These are phyloP conservation scores for Podarcis lilfordi DNA, from an alignment of 2,797 vertebrate species.

Conservation along the genomic window DNA sequence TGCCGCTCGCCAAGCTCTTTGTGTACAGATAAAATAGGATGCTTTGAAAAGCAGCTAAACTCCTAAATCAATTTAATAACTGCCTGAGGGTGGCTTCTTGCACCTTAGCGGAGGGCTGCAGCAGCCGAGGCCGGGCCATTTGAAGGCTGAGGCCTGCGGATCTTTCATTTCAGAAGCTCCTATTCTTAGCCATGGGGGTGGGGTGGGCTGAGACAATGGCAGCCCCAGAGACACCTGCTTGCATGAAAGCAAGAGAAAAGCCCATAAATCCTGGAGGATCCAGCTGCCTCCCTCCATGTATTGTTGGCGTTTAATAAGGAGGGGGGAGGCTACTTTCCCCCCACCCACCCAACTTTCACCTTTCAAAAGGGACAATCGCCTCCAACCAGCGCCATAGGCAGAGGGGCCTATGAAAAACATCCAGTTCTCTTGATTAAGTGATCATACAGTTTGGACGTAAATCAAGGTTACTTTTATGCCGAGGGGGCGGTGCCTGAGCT, in stretches of 20 bases:
- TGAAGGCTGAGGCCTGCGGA: conserved; percentile 42
- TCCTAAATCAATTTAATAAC: background rate
- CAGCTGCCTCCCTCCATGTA: conserved; percentile 84
- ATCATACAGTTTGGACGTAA: conserved; percentile 56
- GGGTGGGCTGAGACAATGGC: conserved; percentile 81
- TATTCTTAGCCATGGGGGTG: conserved; percentile 76
- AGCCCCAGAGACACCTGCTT: conserved; percentile 92
- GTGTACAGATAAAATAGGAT: conserved; percentile 13
- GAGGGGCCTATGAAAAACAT: conserved; percentile 51
- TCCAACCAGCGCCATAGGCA: conserved; percentile 60
- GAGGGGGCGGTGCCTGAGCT: conserved; percentile 30
- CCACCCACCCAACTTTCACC: too few relatives aligned
- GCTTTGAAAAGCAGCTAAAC: conserved; percentile 14
- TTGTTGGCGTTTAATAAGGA: conserved; percentile 73
- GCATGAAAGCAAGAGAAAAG: conserved; percentile 85
- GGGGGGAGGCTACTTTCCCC: conserved; percentile 64
- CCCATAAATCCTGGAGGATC: conserved; percentile 88
- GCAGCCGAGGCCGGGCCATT: conserved; percentile 54
- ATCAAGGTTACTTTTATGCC: conserved; percentile 68
- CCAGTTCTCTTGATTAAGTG: conserved; percentile 65
- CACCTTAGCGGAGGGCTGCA: conserved; percentile 42
- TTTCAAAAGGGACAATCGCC: conserved; percentile 68
- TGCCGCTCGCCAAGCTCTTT: conserved; percentile 4
- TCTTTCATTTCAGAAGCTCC: conserved; percentile 70
- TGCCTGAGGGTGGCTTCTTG: conserved; percentile 10